These are phyloP conservation scores for Temnothorax curvispinosus DNA, from an alignment of 1,140 invertebrate species.

Conservation along the genomic window DNA sequence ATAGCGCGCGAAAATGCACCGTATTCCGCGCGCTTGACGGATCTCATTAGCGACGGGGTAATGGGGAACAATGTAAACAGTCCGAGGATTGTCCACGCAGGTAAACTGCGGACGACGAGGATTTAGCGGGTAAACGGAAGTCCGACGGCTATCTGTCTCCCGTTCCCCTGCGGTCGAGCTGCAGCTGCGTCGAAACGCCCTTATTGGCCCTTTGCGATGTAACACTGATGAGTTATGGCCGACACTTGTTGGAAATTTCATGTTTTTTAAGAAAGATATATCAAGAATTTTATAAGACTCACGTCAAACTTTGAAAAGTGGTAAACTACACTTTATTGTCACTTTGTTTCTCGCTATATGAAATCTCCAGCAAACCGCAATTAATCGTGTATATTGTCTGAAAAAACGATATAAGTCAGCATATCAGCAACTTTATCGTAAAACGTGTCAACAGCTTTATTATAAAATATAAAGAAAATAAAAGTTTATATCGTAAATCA, in stretches of 20 bases:
- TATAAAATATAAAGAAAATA: not conserved
- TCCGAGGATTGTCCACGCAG: constrained; percentile 31
- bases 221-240: constrained; percentile 21
- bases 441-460: not conserved
- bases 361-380: not conserved
- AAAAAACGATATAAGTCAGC: not conserved
- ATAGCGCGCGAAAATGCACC: constrained; percentile 15
- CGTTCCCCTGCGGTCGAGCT: constrained; percentile 13
- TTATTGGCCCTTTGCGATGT: constrained; percentile 48
- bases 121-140: constrained; percentile 57
- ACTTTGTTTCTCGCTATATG: not conserved
- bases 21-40: constrained; percentile 5
- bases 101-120: constrained; percentile 44
- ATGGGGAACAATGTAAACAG: constrained; percentile 47
- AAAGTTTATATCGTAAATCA: not conserved
- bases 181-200: constrained; percentile 35
- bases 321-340: not conserved
- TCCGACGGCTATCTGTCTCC: constrained; percentile 53
- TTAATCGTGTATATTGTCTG: not conserved
- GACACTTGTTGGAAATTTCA: constrained; percentile 18
- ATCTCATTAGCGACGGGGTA: constrained; percentile 43
- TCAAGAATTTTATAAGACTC: not conserved
- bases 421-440: not conserved
- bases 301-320: not conserved
- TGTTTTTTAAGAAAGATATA: not conserved